Evolutionary conservation across 2,113 vertebrate genomes (phyloP).

Genomic region (Dryoscopus gambensis): DNA sequence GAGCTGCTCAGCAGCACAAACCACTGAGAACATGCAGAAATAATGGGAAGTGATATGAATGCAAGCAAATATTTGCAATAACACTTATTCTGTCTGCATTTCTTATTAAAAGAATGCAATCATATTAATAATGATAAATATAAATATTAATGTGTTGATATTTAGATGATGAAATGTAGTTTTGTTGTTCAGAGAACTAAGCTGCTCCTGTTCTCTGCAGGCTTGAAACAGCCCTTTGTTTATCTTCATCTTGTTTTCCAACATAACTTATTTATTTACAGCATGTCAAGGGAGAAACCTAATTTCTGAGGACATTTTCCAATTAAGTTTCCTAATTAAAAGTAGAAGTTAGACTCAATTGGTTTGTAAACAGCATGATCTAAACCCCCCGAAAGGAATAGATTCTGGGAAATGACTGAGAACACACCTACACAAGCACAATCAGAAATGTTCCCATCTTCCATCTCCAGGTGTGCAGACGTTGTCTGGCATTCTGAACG

Average conservation of each 20-base stretch:
- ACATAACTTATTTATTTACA: constrained; percentile 13
- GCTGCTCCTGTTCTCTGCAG: not conserved
- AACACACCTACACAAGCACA: not conserved
- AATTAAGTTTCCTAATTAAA: constrained; percentile 27
- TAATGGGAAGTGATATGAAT: not conserved
- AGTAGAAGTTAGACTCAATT: not conserved
- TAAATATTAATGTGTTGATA: not conserved
- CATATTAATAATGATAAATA: not conserved
- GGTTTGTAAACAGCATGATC: not conserved
- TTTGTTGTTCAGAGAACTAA: not conserved
- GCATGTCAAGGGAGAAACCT: not conserved
- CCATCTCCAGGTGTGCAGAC: not conserved
- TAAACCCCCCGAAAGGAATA: not conserved
- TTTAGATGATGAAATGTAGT: not conserved
- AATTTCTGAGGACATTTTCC: constrained; percentile 26
- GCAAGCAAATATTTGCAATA: not conserved
- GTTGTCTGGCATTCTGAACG: not conserved
- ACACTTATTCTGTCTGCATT: not conserved
- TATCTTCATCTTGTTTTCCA: constrained; percentile 5
- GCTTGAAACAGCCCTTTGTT: not conserved
- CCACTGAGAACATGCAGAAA: not conserved
- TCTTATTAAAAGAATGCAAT: not conserved
- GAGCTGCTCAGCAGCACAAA: not conserved
- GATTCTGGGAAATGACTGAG: not conserved
- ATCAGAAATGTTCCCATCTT: not conserved